A percentile compares a stretch with the other conserved stretches of the same genome.
Evolutionary conservation across 2,113 vertebrate species (phyloP).

Genomic region (Bostrychus sinensis): DNA sequence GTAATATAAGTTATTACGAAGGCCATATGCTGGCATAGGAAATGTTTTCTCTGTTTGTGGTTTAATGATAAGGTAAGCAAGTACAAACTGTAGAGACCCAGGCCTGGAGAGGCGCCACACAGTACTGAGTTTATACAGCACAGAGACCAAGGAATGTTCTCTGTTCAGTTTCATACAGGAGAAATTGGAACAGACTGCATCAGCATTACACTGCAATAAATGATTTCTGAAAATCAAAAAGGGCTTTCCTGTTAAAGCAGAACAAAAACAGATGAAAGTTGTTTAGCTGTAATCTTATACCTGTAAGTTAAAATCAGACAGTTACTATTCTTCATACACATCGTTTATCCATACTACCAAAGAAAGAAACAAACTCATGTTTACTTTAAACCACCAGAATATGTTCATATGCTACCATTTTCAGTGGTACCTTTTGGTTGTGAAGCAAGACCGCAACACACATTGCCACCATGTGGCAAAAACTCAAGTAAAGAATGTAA

Average conservation of each 20-base stretch:
- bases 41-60: slow-evolving; percentile 21
- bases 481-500: too few relatives aligned
- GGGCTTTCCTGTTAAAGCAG: not conserved
- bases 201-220: slow-evolving; percentile 47
- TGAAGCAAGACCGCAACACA: too few relatives aligned
- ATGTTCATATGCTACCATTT: not conserved
- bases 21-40: not conserved
- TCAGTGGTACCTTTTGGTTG: too few relatives aligned
- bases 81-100: slow-evolving; percentile 35
- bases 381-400: too few relatives aligned
- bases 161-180: slow-evolving; percentile 69
- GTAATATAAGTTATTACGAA: not conserved
- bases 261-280: slow-evolving; percentile 6
- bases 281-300: slow-evolving; percentile 21
- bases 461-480: too few relatives aligned
- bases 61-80: slow-evolving; percentile 45
- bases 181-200: slow-evolving; percentile 61
- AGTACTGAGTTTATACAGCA: slow-evolving; percentile 60
- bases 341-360: not conserved
- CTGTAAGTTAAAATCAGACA: slow-evolving; percentile 20
- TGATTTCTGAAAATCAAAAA: slow-evolving; percentile 26
- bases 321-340: not conserved
- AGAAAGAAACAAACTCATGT: too few relatives aligned
- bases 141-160: slow-evolving; percentile 68
- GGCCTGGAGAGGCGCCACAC: slow-evolving; percentile 53